Percentiles rank a stretch among this genome's conserved stretches.
phyloP scores from a whole-genome alignment of 2,113 vertebrate species.

The Cacatua alba region DNA sequence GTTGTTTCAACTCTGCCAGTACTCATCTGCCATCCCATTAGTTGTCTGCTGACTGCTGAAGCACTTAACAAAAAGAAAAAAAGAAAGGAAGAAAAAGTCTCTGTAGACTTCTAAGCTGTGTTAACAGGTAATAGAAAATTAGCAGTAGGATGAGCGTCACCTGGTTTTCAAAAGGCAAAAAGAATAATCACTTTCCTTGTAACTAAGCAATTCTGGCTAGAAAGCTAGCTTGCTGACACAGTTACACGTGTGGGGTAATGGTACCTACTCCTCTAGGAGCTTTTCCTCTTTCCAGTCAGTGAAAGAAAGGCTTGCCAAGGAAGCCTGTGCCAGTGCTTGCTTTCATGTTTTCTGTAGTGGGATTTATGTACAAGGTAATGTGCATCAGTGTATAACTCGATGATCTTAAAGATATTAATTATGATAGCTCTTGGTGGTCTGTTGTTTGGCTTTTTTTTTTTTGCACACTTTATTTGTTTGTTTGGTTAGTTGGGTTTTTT shows the following conservation, averaged over 20 bases:
- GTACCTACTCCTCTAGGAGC: accelerated
- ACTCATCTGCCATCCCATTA: not conserved
- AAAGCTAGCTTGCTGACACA: not conserved
- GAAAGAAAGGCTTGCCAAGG: not conserved
- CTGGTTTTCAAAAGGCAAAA: not conserved
- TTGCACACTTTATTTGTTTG: accelerated
- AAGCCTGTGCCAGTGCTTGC: not conserved
- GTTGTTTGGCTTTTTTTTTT: not conserved
- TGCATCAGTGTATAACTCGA: not conserved
- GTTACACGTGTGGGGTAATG: not conserved
- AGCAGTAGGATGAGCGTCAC: not conserved
- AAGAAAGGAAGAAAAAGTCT: not conserved
- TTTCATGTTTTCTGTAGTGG: not conserved
- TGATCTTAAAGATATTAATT: not conserved
- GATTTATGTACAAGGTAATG: not conserved
- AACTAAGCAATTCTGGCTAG: not conserved
- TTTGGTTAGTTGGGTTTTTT: too few relatives aligned
- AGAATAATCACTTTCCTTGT: not conserved
- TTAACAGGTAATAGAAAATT: not conserved
- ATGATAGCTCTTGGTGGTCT: not conserved
- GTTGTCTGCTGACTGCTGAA: not conserved
- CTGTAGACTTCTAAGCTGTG: not conserved
- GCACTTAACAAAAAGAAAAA: not conserved
- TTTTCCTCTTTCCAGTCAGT: not conserved
- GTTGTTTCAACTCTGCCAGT: conserved; percentile 14